Percentiles rank a stretch among this genome's conserved stretches.
These are phyloP conservation scores for Drosophila eohydei DNA, from an alignment of 2,888 invertebrate species.

Conservation along the genomic window DNA sequence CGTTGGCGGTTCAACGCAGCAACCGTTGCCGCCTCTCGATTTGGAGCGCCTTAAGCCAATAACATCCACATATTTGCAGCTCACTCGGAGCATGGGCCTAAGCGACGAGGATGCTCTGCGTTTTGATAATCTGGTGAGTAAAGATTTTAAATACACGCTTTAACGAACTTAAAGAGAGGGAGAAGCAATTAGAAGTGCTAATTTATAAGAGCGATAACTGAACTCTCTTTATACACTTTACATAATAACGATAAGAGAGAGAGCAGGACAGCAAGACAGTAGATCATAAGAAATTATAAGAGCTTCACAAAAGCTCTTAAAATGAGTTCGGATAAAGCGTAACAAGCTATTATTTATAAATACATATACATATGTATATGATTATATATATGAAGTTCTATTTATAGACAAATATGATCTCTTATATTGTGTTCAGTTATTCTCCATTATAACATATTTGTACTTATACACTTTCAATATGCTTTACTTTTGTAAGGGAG, in stretches of 20 bases:
- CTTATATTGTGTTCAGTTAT: slow-evolving; percentile 17
- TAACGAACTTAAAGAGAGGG: slow-evolving; percentile 38
- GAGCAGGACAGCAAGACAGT: neutral
- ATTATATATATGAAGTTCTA: neutral
- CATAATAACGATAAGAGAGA: neutral
- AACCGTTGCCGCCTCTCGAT: slow-evolving; percentile 77
- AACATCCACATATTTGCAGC: slow-evolving; percentile 94
- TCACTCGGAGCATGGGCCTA: slow-evolving; percentile 91
- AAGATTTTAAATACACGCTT: slow-evolving; percentile 84
- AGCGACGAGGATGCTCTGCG: slow-evolving; percentile 87
- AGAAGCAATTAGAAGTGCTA: neutral
- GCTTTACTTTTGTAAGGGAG: neutral
- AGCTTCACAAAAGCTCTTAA: neutral
- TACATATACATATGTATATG: neutral
- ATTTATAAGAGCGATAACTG: neutral
- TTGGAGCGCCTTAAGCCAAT: slow-evolving; percentile 90
- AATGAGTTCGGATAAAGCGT: neutral
- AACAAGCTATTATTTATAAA: neutral
- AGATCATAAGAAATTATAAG: neutral
- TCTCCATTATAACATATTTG: neutral
- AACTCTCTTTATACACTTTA: neutral
- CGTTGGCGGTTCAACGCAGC: slow-evolving; percentile 50
- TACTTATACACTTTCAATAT: neutral
- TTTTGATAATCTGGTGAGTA: slow-evolving; percentile 88
- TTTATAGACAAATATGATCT: neutral